These are phyloP conservation scores for Spondyliosoma cantharus DNA, from an alignment of 2,797 vertebrate genomes.

Conservation along the genomic window DNA sequence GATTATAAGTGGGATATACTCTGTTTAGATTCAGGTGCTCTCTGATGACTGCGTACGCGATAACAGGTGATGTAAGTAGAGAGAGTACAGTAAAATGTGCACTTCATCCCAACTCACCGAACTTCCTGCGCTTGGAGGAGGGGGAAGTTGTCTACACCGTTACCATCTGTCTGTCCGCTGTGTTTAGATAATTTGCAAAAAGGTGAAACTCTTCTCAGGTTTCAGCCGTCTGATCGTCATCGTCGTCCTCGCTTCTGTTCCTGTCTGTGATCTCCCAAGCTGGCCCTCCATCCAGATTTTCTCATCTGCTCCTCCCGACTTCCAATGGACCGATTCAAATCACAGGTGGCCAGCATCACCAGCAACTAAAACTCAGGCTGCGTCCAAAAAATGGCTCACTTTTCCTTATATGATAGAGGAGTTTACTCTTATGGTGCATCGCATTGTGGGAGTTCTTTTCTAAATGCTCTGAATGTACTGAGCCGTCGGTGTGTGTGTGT, in stretches of 20 bases:
- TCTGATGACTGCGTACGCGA: neutral
- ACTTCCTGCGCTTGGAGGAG: neutral
- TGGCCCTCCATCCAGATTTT: constrained; percentile 10
- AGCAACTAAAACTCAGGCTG: neutral
- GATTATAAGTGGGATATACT: neutral
- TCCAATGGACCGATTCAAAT: constrained; percentile 12
- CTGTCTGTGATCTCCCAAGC: constrained; percentile 22
- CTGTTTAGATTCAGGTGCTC: neutral
- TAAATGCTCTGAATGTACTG: neutral
- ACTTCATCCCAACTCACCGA: neutral
- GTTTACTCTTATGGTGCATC: neutral
- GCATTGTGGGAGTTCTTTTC: constrained; percentile 1
- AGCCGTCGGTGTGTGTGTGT: neutral
- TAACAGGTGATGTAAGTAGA: neutral
- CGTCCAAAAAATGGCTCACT: neutral
- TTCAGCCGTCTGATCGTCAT: constrained; percentile 35
- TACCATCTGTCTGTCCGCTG: constrained; percentile 32
- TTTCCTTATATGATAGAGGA: no score
- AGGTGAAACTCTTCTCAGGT: constrained; percentile 1
- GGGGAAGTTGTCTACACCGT: neutral
- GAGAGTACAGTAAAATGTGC: neutral
- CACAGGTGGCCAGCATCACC: constrained; percentile 18
- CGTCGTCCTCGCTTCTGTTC: constrained; percentile 19
- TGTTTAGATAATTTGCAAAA: constrained; percentile 22
- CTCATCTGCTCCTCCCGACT: constrained; percentile 1